Conservation (phyloP, 2,797 vertebrate species). For the Leptoclinus maculatus region DNA sequence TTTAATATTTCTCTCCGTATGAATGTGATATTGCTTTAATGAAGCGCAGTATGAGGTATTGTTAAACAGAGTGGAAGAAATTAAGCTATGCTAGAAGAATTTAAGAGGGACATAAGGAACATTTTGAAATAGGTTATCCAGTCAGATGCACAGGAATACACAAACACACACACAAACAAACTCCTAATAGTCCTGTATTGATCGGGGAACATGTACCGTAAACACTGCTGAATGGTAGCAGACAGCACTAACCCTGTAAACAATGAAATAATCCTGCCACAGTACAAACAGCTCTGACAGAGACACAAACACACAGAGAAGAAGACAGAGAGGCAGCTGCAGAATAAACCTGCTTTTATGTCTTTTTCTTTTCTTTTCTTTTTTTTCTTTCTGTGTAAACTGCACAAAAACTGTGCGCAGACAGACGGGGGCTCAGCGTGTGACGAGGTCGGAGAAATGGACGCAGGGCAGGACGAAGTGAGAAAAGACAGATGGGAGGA, state of each 20-base stretch:
- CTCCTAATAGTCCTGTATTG: constrained; percentile 32
- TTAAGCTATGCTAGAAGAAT: constrained; percentile 2
- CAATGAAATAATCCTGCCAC: constrained; percentile 58
- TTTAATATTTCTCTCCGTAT: constrained; percentile 42
- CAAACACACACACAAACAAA: constrained; percentile 14
- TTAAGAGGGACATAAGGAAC: constrained; percentile 16
- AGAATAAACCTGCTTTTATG: constrained; percentile 18
- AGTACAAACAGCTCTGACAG: constrained; percentile 47
- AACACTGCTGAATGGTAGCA: constrained; percentile 57
- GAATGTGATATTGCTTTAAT: constrained; percentile 48
- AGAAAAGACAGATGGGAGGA: constrained; percentile 72
- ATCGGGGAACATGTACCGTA: constrained; percentile 29
- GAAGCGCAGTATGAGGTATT: constrained; percentile 9
- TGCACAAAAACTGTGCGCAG: constrained; percentile 21
- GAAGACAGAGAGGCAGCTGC: constrained; percentile 13
- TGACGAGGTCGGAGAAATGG: constrained; percentile 50
- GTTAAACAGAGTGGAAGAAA: constrained; percentile 32
- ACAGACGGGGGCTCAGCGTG: constrained; percentile 46
- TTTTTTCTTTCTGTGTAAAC: background rate
- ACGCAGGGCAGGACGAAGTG: constrained; percentile 54
- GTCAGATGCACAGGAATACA: constrained; percentile 19
- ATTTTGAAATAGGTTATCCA: constrained; percentile 30
- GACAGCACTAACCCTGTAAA: constrained; percentile 61
- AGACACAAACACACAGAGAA: constrained; percentile 32
- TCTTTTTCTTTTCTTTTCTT: background rate